Evolutionary conservation across 2,888 invertebrate genomes (phyloP), one percentile per base, ranked within the genome.

Genomic region (Acrobasis repandana): DNA sequence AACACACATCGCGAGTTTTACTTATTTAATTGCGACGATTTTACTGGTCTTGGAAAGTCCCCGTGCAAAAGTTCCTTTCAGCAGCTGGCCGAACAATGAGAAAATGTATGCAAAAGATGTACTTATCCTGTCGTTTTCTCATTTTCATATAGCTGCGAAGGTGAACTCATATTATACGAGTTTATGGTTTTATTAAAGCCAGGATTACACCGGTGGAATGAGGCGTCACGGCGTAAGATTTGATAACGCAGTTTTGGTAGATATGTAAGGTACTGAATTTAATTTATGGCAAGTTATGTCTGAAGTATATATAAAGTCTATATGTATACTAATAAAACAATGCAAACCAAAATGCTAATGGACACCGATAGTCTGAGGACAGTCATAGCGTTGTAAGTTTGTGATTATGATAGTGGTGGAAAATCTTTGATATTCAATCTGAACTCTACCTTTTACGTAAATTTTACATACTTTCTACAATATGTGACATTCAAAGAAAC

Each of bases 111-210:
- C 48, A 57, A 34, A 57, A 48, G n/a, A 28, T 28, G 28, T 28
- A 28, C 28, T 28, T 28, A 28, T 28, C 4, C 8, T 33, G 54
- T 36, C 48, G 34, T 57, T 47, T 57, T 48, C 47, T 48, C 18
- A 34, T 48, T 48, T 48, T 33, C 48, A 48, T 34, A 47, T n/a
- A 34, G n/a, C 9, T 28, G 56, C 46, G 8, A 34, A 48, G 57
- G 50, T 49, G 36, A 50, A 15, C 28, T 28, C 50, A 51, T 50
- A 38, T 50, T 20, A n/a, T n/a, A n/a, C 36, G 15, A 50, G 38
- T 59, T 59, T 59, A 59, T 59, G 38, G 33, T 14, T 59, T 59
- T 59, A 50, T 51, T 59, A 59, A 59, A 59, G 14, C 51, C 14
- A 8, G 28, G 59, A 59, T 59, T 43, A 51, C 57, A n/a, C 20